Evolutionary conservation across 2,888 invertebrate species (phyloP).

Genomic region (Macrophya alboannulata): DNA sequence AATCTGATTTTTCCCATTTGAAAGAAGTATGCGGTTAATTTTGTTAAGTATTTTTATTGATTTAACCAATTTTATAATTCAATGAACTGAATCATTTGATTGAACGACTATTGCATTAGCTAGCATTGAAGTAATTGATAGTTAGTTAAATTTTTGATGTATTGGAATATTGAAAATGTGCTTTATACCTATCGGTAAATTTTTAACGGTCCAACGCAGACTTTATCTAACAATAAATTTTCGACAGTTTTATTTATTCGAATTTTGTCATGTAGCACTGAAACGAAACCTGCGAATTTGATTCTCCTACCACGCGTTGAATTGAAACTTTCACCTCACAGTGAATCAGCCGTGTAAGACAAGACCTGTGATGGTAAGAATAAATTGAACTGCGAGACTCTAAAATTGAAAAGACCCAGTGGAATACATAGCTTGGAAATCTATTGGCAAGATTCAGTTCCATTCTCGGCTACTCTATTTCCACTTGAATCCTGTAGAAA

Average conservation of each 20-base stretch:
- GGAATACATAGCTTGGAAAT: slow-evolving; percentile 58
- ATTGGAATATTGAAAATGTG: not conserved
- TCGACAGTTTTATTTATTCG: not conserved
- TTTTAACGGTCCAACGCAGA: not conserved
- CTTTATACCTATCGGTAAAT: not conserved
- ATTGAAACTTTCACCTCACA: slow-evolving; percentile 28
- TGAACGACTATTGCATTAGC: not conserved
- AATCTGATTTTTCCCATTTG: not conserved
- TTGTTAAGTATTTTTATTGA: not conserved
- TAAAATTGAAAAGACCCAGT: slow-evolving; percentile 53
- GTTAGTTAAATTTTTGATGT: not conserved
- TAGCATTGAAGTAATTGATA: not conserved
- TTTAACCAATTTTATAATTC: not conserved
- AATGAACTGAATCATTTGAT: not conserved
- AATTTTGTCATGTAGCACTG: not conserved
- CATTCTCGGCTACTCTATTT: slow-evolving; percentile 53
- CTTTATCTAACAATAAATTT: not conserved
- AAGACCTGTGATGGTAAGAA: slow-evolving; percentile 32
- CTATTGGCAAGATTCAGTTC: slow-evolving; percentile 62
- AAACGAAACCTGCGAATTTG: not conserved
- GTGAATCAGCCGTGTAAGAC: slow-evolving; percentile 4
- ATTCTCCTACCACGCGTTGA: not conserved
- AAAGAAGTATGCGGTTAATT: no score
- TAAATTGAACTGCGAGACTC: slow-evolving; percentile 3
- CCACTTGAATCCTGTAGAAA: slow-evolving; percentile 27